Evolutionary conservation across 2,113 vertebrate species (phyloP), one percentile per base, ranked within the genome.

Genomic region (Pterocles gutturalis): DNA sequence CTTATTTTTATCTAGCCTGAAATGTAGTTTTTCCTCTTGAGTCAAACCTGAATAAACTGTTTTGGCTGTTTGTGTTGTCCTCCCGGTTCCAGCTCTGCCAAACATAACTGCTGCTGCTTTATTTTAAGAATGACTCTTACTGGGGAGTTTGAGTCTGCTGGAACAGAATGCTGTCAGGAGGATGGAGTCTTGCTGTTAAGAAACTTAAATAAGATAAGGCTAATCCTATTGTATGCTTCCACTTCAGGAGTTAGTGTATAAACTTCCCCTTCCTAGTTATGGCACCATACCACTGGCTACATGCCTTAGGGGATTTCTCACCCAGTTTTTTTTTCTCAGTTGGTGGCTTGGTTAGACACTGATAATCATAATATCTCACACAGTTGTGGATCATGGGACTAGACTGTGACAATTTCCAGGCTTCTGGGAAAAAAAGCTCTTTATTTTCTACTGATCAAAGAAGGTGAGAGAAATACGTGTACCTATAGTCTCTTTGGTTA

Each of bases 161-260:
- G 43, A 93, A 48, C 66, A n/a, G 57, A 76, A 31, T 10, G 10
- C 43, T 86, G 76, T 87, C 71, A 83, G 54, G 60, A 83, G 64
- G 46, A 70, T 92, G 85, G 46, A 81, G 38, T 75, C 46, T 51
- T 53, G 34, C 65, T 90, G 46, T 88, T 92, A 81, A 51, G 69
- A 84, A 96, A 95, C n/a, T 87, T 85, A 69, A 87, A 54, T 89
- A 82, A 87, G 85, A 83, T 88, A 93, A 92, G 26, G 60, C n/a
- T 92, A 90, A 93, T 92, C 79, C 71, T 86, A 22, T 70, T 96
- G 82, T 86, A 17, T 64, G 43, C 79, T 67, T 81, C 75, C 60
- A 3, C 71, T 69, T 77, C 8, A 5, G 0, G 54, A 90, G 55
- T 9, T 80, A 53, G 46, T 5, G 2, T 80, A 58, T 85, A 90